Conservation (phyloP, 2,797 vertebrate species). For the Danio aesculapii region DNA sequence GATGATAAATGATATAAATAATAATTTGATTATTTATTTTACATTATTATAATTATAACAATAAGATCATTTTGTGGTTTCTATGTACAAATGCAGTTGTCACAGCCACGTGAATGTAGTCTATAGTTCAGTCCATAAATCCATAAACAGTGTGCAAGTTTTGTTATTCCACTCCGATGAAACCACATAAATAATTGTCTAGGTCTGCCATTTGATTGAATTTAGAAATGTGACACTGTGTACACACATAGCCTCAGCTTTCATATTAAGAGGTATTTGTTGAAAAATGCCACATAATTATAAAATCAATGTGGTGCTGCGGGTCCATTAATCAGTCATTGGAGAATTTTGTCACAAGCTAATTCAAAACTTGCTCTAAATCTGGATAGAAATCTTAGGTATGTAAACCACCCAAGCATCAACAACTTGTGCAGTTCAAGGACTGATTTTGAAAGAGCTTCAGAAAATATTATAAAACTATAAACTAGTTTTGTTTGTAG, state of each 20-base stretch:
- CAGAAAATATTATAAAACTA: background rate
- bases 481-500: background rate
- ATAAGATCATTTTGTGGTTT: background rate
- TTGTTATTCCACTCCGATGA: background rate
- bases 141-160: background rate
- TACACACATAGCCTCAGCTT: background rate
- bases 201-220: background rate
- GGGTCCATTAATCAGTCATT: conserved; percentile 30
- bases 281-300: conserved; percentile 40
- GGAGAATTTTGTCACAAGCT: conserved; percentile 7
- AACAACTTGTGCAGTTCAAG: conserved; percentile 11
- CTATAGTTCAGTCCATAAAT: background rate
- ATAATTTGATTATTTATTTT: background rate
- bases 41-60: background rate
- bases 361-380: conserved; percentile 17
- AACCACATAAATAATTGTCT: background rate
- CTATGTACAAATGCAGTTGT: background rate
- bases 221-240: background rate
- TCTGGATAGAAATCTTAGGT: conserved; percentile 10
- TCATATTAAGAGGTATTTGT: conserved; percentile 36
- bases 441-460: background rate
- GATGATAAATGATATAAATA: no score
- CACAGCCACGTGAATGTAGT: background rate
- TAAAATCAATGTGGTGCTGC: conserved; percentile 31
- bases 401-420: conserved; percentile 40